These are phyloP conservation scores for Heteronetta atricapilla DNA, from an alignment of 2,113 vertebrate species.

Conservation along the genomic window DNA sequence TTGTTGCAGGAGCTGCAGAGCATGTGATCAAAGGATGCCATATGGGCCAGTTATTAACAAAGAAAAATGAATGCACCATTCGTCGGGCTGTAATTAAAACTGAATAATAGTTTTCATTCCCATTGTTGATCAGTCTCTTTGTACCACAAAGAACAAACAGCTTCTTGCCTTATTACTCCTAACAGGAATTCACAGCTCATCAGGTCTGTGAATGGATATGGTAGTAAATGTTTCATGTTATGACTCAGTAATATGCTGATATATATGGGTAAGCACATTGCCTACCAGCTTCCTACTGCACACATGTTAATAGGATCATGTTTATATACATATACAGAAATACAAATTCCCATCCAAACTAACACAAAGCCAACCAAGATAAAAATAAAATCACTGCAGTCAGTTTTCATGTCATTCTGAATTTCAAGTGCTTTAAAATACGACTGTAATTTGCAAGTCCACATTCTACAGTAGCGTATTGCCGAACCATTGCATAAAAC, in stretches of 20 bases:
- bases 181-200: not conserved
- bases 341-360: not conserved
- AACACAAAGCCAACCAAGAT: not conserved
- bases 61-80: conserved; percentile 23
- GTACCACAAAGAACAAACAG: not conserved
- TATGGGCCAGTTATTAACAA: conserved; percentile 44
- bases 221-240: not conserved
- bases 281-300: not conserved
- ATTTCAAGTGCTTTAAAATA: not conserved
- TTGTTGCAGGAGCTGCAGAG: not conserved
- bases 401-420: not conserved
- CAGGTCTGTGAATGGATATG: not conserved
- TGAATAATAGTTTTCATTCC: not conserved
- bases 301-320: not conserved
- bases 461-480: not conserved
- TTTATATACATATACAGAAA: not conserved
- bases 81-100: not conserved
- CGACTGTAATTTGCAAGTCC: not conserved
- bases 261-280: not conserved
- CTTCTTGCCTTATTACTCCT: not conserved
- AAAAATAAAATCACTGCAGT: conserved; percentile 43
- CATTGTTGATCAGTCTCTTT: not conserved
- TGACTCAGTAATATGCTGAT: not conserved
- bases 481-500: conserved; percentile 1
- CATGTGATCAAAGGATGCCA: conserved; percentile 31